Evolutionary conservation across 1,140 invertebrate genomes (phyloP), one percentile per base, ranked within the genome.

Genomic region (Bombyx mandarina): DNA sequence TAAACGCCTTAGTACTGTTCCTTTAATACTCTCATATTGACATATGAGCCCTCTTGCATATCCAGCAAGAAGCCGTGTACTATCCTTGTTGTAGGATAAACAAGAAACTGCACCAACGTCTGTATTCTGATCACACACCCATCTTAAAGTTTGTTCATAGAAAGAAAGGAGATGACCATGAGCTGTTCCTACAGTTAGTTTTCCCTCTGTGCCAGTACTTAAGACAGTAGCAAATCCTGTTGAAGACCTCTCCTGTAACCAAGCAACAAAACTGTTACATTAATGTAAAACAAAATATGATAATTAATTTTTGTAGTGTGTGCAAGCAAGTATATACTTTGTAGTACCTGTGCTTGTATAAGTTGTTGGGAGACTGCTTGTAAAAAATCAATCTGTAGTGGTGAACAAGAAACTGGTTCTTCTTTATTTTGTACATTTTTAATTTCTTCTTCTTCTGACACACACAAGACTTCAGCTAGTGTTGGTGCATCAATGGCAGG

Each of bases 121-220:
- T 60, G 89, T 89, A 55, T 93, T 92, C 44, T 90, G 89, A 68
- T 94, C 91, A 73, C 93, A 93, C 46, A 93, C 97, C 94, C 95
- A 98, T 80, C 95, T 92, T 61, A 98, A 85, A 12, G 92, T 94
- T 86, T 97, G 95, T 35, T 92, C 91, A 90, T 97, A 96, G 90
- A 99, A 99, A 55, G 96, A 93, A 10, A 99, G 86, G 56, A 98
- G 91, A 60, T 97, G 90, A 22, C 97, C 97, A 88, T 98, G 96
- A 46, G 96, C 97, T 47, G 97, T 99, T 45, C 98, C 97, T 52
- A 99, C 91, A 18, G 94, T 95, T 63, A 98, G 65, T 61, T 73
- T 93, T 72, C 95, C 91, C 52, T 93, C 92, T 2, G 92, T 90
- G 55, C 94, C 93, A 46, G 94, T 94, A 62, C 93, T 91, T 35